These are phyloP conservation scores for Cerastis rubricosa DNA, from an alignment of 2,888 invertebrate species.

Conservation along the genomic window DNA sequence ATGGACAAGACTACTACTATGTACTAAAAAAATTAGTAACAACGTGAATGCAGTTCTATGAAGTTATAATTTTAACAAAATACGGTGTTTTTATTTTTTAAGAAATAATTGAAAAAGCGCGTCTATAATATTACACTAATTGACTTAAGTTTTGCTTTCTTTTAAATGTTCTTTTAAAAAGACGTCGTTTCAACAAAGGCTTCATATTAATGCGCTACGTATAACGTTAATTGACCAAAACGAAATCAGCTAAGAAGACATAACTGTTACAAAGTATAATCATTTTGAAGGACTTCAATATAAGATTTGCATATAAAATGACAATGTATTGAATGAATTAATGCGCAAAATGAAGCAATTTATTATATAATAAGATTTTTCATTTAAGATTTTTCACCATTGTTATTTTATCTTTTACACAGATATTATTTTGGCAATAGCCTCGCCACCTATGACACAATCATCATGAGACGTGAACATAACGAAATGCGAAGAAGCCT, in stretches of 20 bases:
- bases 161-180: background rate
- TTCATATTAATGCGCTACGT: background rate
- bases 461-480: background rate
- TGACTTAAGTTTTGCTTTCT: background rate
- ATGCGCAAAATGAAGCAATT: background rate
- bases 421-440: background rate
- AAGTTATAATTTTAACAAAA: background rate
- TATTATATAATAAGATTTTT: no score
- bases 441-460: background rate
- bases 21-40: background rate
- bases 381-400: background rate
- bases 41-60: background rate
- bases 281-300: background rate
- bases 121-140: background rate
- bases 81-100: background rate
- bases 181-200: background rate
- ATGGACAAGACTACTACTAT: conserved; percentile 71
- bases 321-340: background rate
- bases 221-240: background rate
- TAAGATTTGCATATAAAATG: background rate
- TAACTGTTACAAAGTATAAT: background rate
- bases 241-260: conserved; percentile 11
- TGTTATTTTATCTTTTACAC: background rate
- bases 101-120: background rate
- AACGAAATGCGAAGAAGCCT: background rate